A percentile compares a stretch with the other conserved stretches of the same genome.
phyloP scores from a whole-genome alignment of 2,797 vertebrate species.

The Peromyscus nudipes region DNA sequence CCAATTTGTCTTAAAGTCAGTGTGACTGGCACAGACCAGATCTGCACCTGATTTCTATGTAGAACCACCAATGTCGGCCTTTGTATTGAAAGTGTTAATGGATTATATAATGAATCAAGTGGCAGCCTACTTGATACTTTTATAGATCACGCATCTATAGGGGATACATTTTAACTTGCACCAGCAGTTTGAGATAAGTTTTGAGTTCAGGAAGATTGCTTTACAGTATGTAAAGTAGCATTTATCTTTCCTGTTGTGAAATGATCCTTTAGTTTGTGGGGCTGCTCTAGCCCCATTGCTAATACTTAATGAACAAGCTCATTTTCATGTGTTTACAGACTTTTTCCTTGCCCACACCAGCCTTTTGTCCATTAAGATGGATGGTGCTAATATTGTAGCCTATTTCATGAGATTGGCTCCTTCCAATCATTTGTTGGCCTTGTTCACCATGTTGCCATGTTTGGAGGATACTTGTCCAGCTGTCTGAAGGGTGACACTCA shows the following conservation, averaged over 20 bases:
- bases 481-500: slow-evolving; percentile 53
- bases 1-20: not conserved
- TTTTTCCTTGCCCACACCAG: slow-evolving; percentile 1
- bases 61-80: not conserved
- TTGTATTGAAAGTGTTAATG: not conserved
- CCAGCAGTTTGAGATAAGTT: not conserved
- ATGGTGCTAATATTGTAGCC: slow-evolving; percentile 20
- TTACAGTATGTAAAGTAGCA: slow-evolving; percentile 8
- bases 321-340: not conserved
- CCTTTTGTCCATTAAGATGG: slow-evolving; percentile 55
- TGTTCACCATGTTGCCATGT: slow-evolving; percentile 34
- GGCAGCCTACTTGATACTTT: not conserved
- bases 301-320: not conserved
- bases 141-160: not conserved
- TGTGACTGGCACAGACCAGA: not conserved
- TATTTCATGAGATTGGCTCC: slow-evolving; percentile 1
- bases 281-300: not conserved
- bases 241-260: slow-evolving; percentile 35
- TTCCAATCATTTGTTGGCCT: slow-evolving; percentile 34
- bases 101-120: not conserved
- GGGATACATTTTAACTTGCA: slow-evolving; percentile 15
- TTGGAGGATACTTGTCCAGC: not conserved
- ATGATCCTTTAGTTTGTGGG: not conserved
- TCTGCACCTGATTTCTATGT: not conserved
- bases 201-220: slow-evolving; percentile 32